phyloP scores from a whole-genome alignment of 2,113 vertebrate genomes.

The Psephotus haematonotus region DNA sequence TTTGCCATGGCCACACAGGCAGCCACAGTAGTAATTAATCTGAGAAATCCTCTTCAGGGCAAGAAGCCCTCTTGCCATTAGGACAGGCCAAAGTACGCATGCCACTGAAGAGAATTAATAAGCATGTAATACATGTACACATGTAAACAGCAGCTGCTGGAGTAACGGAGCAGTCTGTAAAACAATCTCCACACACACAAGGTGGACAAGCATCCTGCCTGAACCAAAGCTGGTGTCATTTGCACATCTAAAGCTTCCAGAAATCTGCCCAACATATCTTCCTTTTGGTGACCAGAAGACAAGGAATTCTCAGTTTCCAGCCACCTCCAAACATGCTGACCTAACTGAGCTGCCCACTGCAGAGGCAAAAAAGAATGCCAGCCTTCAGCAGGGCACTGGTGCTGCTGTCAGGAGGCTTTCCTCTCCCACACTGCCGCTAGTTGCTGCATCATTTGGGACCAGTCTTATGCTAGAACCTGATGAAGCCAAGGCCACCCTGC shows the following conservation, averaged over 20 bases:
- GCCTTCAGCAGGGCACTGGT: rapidly evolving
- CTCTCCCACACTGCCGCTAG: background rate
- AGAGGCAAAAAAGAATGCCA: rapidly evolving
- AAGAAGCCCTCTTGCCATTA: background rate
- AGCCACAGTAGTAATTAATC: background rate
- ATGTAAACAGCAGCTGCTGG: background rate
- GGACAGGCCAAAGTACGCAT: background rate
- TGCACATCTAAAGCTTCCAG: background rate
- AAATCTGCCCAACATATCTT: background rate
- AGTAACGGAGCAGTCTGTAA: background rate
- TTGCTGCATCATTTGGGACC: background rate
- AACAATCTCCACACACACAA: rapidly evolving
- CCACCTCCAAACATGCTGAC: background rate
- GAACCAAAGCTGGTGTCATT: background rate
- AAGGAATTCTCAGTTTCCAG: background rate
- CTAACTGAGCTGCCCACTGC: rapidly evolving
- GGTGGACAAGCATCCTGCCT: background rate
- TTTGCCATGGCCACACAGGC: background rate
- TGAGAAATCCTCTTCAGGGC: background rate
- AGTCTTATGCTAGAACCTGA: no score
- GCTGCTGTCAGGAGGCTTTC: rapidly evolving
- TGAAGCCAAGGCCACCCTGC: background rate
- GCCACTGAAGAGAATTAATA: background rate
- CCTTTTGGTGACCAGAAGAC: background rate
- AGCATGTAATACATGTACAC: background rate